Conservation (phyloP, 2,113 vertebrate species). For the Salvelinus sp. region DNA sequence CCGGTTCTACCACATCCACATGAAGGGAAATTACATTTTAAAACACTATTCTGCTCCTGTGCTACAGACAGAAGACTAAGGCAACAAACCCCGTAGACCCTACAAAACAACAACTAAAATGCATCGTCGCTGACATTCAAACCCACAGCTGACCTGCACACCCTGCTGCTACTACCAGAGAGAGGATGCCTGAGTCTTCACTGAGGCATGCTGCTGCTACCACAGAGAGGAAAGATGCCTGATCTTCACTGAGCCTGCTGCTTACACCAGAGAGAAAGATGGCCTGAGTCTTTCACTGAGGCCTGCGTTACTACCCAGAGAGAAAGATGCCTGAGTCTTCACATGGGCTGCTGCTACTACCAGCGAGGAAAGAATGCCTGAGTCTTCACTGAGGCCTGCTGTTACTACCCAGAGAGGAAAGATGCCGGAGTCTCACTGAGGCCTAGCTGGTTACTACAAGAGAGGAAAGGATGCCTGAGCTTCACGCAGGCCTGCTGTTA, state of each 20-base stretch:
- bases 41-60: too few relatives aligned
- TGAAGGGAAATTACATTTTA: too few relatives aligned
- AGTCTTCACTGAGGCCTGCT: neutral
- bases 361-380: neutral
- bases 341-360: neutral
- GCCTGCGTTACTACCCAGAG: neutral
- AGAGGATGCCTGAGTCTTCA: neutral
- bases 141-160: conserved; percentile 32
- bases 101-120: conserved; percentile 43
- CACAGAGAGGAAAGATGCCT: neutral
- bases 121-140: conserved; percentile 44
- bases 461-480: too few relatives aligned
- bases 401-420: neutral
- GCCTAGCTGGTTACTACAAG: neutral
- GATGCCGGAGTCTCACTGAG: too few relatives aligned
- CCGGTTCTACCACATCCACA: too few relatives aligned
- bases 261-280: neutral
- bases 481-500: neutral
- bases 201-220: neutral
- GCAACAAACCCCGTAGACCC: too few relatives aligned
- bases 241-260: neutral
- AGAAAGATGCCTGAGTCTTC: neutral
- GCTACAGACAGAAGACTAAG: too few relatives aligned
- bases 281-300: neutral
- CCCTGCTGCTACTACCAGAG: neutral